Base-by-base conservation (phyloP, 1,140 invertebrate species). In the Brachionus plicatilis region DNA sequence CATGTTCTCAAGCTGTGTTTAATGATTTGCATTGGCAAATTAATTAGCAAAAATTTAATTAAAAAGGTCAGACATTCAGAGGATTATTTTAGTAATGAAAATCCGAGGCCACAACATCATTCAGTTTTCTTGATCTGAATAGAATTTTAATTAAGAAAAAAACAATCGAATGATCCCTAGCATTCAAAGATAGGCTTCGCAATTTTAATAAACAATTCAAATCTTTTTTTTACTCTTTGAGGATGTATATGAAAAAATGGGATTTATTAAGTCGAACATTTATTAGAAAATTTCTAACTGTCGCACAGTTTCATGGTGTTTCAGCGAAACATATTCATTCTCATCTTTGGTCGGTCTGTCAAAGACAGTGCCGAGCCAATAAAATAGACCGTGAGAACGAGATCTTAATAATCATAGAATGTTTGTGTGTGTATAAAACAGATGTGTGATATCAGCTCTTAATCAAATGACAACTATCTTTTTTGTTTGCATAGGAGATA, bases 391-490 rank as follows among this genome's bases (percentile, higher is more conserved):
- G 9, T 60, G 53, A 60, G 53, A 56, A 33, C 5, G 20, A 27
- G 33, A 60, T 60, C 20, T 20, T 8, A 20, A 60, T 24, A 20
- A 60, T 24, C 1, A 24, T 24, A 24, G 11, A 0, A 3, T 33
- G 29, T 33, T 1, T 33, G 29, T 33, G 20, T 60, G 53, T 60
- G 53, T 60, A 60, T 9, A 24, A 60, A 9, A 17, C 53, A 60
- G 53, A 60, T 60, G 33, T 68, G 66, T 68, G 66, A 68, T 68
- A 68, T 68, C 66, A 68, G 53, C n/a, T 60, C 53, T 60, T 20
- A 60, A 60, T 60, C 53, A 20, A 20, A 68, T 24, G 66, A 68
- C 66, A 68, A 68, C 66, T 68, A 68, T 68, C 66, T 68, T 68
- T 1, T 14, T 33, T 33, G 33, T 41, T 41, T 72, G n/a, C 0